Evolutionary conservation across 2,113 vertebrate genomes (phyloP).

Genomic region (Lycocorax pyrrhopterus): DNA sequence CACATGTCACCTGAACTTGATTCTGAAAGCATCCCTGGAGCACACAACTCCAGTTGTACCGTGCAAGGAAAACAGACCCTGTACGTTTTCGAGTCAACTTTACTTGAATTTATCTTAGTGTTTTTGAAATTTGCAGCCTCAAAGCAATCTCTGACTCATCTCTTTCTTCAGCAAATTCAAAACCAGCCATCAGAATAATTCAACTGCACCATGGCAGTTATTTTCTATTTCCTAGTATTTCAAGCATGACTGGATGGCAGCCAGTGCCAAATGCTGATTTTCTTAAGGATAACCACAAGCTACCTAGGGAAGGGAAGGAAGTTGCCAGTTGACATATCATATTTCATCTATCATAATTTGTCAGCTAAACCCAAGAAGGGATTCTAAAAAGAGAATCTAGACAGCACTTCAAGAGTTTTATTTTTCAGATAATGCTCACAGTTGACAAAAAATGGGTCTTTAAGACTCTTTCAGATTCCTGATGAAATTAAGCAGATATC

Average conservation of each 20-base stretch:
- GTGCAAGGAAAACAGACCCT: background rate
- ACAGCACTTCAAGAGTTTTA: background rate
- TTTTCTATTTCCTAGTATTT: conserved; percentile 36
- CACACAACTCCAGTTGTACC: background rate
- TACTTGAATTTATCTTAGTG: background rate
- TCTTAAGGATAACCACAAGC: conserved; percentile 11
- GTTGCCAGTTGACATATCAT: background rate
- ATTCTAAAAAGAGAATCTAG: conserved; percentile 35
- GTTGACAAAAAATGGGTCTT: background rate
- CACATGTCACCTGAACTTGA: conserved; percentile 18
- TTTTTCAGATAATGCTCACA: background rate
- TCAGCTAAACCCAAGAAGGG: conserved; percentile 11
- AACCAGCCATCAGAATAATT: conserved; percentile 53
- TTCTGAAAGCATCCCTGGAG: conserved; percentile 1
- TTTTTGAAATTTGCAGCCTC: conserved; percentile 31
- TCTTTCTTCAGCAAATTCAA: conserved; percentile 45
- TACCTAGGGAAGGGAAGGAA: conserved; percentile 25
- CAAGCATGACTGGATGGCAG: conserved; percentile 21
- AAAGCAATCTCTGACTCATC: conserved; percentile 60
- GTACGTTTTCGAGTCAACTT: background rate
- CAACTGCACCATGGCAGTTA: background rate
- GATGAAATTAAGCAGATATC: background rate
- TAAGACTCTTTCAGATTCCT: background rate
- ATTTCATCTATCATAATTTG: conserved; percentile 54
- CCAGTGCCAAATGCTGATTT: conserved; percentile 43